These are phyloP conservation scores for Trachelus troglodyta DNA, from an alignment of 2,888 invertebrate species.

Conservation along the genomic window DNA sequence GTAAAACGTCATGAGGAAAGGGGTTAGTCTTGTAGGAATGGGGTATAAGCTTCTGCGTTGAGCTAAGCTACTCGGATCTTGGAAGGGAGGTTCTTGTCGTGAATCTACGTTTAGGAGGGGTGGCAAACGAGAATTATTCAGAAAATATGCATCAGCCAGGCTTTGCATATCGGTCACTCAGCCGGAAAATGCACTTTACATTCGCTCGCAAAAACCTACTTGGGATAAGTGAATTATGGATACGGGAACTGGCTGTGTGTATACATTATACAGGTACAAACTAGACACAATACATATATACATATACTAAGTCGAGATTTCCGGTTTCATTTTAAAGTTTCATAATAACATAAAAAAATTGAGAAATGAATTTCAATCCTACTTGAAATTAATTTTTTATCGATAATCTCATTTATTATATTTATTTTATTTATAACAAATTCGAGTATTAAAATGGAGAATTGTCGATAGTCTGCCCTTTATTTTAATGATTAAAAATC, in stretches of 20 bases:
- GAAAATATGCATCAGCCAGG: constrained; percentile 36
- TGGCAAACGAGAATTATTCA: constrained; percentile 33
- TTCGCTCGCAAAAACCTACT: constrained; percentile 14
- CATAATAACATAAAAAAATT: too few species aligned
- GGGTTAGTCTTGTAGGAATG: constrained; percentile 24
- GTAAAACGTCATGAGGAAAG: constrained; percentile 4
- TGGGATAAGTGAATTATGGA: constrained; percentile 24
- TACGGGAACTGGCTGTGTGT: not conserved
- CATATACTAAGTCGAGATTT: too few species aligned
- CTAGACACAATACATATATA: too few species aligned
- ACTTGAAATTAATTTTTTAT: too few species aligned
- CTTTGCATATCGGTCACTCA: constrained; percentile 37
- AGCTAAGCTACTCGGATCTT: constrained; percentile 38
- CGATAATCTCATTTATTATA: too few species aligned
- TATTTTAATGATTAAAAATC: too few species aligned
- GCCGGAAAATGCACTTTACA: constrained; percentile 34
- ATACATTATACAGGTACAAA: too few species aligned
- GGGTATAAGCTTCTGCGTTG: constrained; percentile 21
- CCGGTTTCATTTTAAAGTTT: too few species aligned
- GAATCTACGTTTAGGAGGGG: not conserved
- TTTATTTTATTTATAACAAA: too few species aligned
- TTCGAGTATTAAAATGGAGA: too few species aligned
- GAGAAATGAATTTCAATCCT: too few species aligned
- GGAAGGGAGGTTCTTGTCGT: constrained; percentile 23
- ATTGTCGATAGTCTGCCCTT: too few species aligned